Evolutionary conservation across 2,113 vertebrate genomes (phyloP).

Genomic region (Psittacus erithacus): DNA sequence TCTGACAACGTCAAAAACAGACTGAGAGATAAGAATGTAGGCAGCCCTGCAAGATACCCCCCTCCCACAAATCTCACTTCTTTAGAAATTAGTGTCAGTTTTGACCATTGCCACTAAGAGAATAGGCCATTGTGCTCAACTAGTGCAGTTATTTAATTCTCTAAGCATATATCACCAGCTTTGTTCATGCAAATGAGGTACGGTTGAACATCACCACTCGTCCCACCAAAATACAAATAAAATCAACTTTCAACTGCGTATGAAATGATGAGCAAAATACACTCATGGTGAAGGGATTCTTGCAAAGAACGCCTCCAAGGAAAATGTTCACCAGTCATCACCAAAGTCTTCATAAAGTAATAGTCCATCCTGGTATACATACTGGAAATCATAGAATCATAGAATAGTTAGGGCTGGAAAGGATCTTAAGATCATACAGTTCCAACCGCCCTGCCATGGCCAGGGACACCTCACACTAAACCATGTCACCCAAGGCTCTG

Average conservation of each 20-base stretch:
- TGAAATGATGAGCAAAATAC: neutral
- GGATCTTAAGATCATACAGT: too few species aligned
- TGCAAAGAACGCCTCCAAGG: neutral
- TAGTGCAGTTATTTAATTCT: neutral
- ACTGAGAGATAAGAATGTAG: neutral
- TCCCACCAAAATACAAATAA: neutral
- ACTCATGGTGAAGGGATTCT: neutral
- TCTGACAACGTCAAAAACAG: neutral
- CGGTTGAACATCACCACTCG: neutral
- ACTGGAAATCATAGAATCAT: neutral
- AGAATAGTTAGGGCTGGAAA: too few species aligned
- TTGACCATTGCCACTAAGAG: neutral
- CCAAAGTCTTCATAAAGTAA: neutral
- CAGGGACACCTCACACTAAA: too few species aligned
- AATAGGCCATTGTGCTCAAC: neutral
- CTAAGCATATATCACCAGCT: neutral
- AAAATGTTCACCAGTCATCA: neutral
- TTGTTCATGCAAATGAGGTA: neutral
- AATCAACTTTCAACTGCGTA: neutral
- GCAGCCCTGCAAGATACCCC: neutral
- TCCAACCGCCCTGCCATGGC: too few species aligned
- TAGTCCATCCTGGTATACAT: rapidly evolving
- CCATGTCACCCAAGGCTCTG: too few species aligned
- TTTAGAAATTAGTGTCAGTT: neutral
- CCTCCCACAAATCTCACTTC: neutral